Conservation (phyloP, 2,113 vertebrate genomes). For the Oryzias woworae region DNA sequence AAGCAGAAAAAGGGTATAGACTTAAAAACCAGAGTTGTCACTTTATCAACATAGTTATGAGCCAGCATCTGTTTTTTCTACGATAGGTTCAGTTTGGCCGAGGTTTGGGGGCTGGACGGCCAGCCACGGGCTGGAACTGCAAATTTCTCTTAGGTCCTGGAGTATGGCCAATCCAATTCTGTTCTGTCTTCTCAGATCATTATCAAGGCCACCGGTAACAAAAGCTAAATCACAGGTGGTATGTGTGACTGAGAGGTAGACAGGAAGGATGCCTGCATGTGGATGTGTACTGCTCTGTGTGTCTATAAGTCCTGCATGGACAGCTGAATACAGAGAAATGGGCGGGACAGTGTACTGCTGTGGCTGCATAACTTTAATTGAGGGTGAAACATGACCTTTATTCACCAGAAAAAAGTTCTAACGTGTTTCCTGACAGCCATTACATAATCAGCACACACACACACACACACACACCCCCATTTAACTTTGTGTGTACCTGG, state of each 20-base stretch:
- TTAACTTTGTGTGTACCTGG: constrained; percentile 76
- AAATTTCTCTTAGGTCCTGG: constrained; percentile 64
- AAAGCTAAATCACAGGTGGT: constrained; percentile 56
- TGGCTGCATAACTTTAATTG: neutral
- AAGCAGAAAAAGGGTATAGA: constrained; percentile 37
- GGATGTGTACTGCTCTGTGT: constrained; percentile 2
- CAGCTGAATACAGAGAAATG: neutral
- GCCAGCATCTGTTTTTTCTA: constrained; percentile 68
- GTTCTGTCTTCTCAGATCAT: constrained; percentile 67
- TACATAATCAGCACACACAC: constrained; percentile 8
- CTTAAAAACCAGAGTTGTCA: constrained; percentile 6
- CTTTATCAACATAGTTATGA: constrained; percentile 47
- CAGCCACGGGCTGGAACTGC: constrained; percentile 45
- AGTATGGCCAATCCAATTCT: constrained; percentile 64
- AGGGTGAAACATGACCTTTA: neutral
- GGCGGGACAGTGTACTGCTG: neutral
- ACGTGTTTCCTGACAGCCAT: constrained; percentile 3
- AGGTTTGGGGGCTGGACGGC: constrained; percentile 20
- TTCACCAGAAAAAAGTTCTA: constrained; percentile 2
- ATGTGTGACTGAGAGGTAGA: constrained; percentile 30
- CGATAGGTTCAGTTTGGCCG: constrained; percentile 34
- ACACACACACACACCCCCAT: neutral
- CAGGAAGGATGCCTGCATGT: neutral
- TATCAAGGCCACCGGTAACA: constrained; percentile 63
- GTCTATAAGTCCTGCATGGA: neutral